Percentiles rank a stretch among this genome's conserved stretches.
These are phyloP conservation scores for Crotalus horridus DNA, from an alignment of 2,113 vertebrate genomes.

Conservation along the genomic window DNA sequence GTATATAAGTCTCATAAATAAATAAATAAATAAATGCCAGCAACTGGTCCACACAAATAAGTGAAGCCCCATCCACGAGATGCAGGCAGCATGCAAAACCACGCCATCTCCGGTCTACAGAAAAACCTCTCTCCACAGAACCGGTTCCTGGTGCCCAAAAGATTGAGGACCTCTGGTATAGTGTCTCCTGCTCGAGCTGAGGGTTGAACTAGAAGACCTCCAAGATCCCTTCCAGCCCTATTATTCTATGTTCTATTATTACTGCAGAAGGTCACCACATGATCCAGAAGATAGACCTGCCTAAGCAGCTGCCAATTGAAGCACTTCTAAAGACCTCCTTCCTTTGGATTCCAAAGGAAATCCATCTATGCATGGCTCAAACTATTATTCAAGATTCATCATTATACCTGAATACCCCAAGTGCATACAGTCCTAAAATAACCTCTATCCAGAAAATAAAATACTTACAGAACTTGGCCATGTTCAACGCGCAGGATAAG, in stretches of 20 bases:
- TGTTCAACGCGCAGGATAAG: background rate
- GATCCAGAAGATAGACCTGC: background rate
- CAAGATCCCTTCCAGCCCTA: background rate
- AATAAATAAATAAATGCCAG: too few relatives aligned
- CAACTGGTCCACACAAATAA: too few relatives aligned
- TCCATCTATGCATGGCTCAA: background rate
- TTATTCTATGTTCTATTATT: background rate
- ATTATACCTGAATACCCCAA: background rate
- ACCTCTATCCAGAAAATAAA: background rate
- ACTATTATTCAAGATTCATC: background rate
- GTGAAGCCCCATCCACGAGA: too few relatives aligned
- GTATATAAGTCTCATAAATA: too few relatives aligned
- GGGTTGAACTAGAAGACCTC: background rate
- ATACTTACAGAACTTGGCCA: constrained; percentile 1
- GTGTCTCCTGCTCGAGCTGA: background rate
- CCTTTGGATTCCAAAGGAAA: background rate
- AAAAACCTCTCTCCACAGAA: too few relatives aligned
- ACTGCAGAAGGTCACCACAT: background rate
- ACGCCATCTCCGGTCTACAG: too few relatives aligned
- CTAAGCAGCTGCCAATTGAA: background rate
- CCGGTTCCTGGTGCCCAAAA: too few relatives aligned
- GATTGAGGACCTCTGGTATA: background rate
- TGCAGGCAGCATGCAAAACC: too few relatives aligned
- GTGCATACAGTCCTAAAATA: background rate
- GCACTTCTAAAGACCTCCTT: background rate